A percentile compares a stretch with the other conserved stretches of the same genome.
These are phyloP conservation scores for Mormoops blainvillei DNA, from an alignment of 2,113 vertebrate species.

Conservation along the genomic window DNA sequence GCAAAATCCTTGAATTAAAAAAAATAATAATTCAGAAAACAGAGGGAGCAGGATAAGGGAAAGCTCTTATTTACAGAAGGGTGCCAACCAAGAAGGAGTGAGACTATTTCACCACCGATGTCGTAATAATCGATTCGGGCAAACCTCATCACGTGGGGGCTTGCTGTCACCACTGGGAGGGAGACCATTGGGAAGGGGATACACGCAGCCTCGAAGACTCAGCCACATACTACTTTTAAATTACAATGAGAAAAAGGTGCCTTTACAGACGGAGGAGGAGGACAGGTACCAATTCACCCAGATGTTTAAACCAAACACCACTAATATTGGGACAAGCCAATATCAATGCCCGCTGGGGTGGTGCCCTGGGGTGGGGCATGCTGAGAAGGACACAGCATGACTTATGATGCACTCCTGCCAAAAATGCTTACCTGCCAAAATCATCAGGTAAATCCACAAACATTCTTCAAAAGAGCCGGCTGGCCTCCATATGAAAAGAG, in stretches of 20 bases:
- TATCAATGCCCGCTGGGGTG: not conserved
- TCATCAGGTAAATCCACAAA: not conserved
- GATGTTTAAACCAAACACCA: not conserved
- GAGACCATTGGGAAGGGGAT: not conserved
- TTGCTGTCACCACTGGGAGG: not conserved
- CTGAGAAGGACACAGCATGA: not conserved
- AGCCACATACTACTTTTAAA: not conserved
- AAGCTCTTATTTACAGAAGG: not conserved
- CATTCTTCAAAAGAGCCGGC: not conserved
- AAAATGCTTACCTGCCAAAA: not conserved
- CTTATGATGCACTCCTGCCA: not conserved
- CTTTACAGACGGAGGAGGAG: not conserved
- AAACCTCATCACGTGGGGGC: not conserved
- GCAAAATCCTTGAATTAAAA: not conserved
- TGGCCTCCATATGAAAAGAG: not conserved
- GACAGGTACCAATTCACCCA: not conserved
- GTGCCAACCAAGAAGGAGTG: not conserved
- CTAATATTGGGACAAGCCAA: not conserved
- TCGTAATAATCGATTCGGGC: not conserved
- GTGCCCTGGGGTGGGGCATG: no score
- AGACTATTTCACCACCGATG: not conserved
- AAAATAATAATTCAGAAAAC: not conserved
- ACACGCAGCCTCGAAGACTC: not conserved
- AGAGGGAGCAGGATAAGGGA: not conserved
- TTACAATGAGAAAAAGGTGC: not conserved